phyloP scores from a whole-genome alignment of 2,113 vertebrate genomes.

The Panurus biarmicus region DNA sequence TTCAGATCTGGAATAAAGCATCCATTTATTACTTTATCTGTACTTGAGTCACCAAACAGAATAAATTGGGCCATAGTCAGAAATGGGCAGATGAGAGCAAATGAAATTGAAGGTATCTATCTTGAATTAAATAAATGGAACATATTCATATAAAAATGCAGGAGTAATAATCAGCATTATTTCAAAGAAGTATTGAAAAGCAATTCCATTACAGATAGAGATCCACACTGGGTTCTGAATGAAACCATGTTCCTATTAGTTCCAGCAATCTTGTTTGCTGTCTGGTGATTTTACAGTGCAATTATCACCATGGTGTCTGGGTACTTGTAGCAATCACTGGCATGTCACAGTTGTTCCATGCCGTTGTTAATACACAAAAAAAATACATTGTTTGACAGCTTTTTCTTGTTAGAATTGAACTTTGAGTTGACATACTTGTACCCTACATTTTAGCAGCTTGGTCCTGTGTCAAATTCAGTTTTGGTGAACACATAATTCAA shows the following conservation, averaged over 20 bases:
- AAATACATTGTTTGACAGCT: background rate
- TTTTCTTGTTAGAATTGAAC: background rate
- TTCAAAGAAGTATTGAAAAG: background rate
- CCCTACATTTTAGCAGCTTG: background rate
- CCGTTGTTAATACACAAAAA: background rate
- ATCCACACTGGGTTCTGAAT: background rate
- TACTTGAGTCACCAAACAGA: background rate
- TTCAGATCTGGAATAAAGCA: background rate
- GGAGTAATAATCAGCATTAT: background rate
- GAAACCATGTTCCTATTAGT: background rate
- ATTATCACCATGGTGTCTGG: background rate
- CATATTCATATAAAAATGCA: background rate
- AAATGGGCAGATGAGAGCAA: background rate
- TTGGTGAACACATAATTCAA: background rate
- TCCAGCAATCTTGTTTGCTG: background rate
- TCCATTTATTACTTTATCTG: background rate
- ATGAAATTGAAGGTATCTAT: background rate
- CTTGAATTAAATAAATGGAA: background rate
- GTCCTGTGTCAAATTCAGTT: background rate
- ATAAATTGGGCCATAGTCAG: background rate
- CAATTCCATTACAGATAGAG: background rate
- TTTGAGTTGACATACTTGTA: background rate
- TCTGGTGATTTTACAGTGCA: constrained; percentile 1
- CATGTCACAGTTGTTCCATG: background rate
- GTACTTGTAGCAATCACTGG: background rate